A percentile compares a stretch with the other conserved stretches of the same genome.
These are phyloP conservation scores for Microplitis manilae DNA, from an alignment of 2,888 invertebrate species.

Conservation along the genomic window DNA sequence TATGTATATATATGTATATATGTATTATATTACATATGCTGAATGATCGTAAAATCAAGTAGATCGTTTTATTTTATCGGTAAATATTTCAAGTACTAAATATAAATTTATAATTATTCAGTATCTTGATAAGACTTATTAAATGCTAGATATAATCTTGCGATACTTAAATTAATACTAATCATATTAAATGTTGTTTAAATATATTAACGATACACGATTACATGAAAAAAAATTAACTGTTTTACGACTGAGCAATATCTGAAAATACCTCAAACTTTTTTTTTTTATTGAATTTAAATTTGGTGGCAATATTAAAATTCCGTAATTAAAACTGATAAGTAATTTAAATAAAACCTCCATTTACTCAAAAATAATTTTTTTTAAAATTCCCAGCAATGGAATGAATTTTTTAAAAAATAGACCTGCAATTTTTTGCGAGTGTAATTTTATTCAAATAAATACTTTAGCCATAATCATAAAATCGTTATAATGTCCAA, in stretches of 20 bases:
- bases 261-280: no score
- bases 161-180: neutral
- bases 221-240: no score
- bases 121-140: neutral
- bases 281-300: no score
- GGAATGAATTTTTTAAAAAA: no score
- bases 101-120: neutral
- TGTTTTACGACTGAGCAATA: no score
- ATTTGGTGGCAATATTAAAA: no score
- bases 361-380: no score
- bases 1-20: neutral
- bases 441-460: conserved; percentile 33
- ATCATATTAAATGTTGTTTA: neutral
- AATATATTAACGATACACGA: no score
- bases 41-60: neutral
- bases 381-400: no score
- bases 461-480: conserved; percentile 61
- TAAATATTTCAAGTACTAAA: neutral
- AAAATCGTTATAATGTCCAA: conserved; percentile 35
- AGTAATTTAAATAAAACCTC: no score
- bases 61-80: neutral
- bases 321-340: no score
- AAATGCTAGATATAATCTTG: neutral
- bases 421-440: neutral
- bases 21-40: conserved; percentile 1